Evolutionary conservation across 2,888 invertebrate species (phyloP), one percentile per base, ranked within the genome.

Genomic region (Ptilodon capucinus): DNA sequence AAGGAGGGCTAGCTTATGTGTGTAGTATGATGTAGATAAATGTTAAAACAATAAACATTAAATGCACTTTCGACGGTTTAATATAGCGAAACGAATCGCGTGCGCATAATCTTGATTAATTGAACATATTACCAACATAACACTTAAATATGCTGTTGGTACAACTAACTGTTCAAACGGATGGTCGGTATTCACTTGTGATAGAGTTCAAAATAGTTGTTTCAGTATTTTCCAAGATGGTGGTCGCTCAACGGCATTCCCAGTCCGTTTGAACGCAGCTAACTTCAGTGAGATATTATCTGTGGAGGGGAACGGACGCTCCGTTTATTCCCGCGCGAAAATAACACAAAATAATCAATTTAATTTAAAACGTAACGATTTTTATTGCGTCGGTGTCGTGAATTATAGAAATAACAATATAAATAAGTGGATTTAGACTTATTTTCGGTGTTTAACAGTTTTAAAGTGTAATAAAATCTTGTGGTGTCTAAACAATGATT

Each of bases 401-500:
- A 14, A 6, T 32, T 14, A 6, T 8, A 8, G 2, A 0, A 14
- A 6, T 32, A 4, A 4, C 11, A 28, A 28, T 8, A 1, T n/a
- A 8, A 4, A n/a, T 4, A n/a, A n/a, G 28, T 28, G 11, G 2
- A 4, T 32, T 32, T 14, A 32, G 4, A 32, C 14, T 7, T 2
- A 6, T 14, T 4, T 14, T 6, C 3, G 4, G 32, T 32, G 5
- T 32, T 2, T 8, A 8, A 32, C 32, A 14, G 14, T 32, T 32
- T n/a, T 14, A 14, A 32, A 32, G 40, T 55, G 53, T 43, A n/a
- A 35, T 28, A 35, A 40, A 60, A 59, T 57, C 45, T 44, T 48
- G 25, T 44, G 34, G 9, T 49, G 52, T 61, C 59, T 68, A 64
- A 68, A 71, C 71, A 71, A 67, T 68, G 69, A 62, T 57, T 46